Evolutionary conservation across 2,888 invertebrate species (phyloP).

Genomic region (Resseliella maxima): DNA sequence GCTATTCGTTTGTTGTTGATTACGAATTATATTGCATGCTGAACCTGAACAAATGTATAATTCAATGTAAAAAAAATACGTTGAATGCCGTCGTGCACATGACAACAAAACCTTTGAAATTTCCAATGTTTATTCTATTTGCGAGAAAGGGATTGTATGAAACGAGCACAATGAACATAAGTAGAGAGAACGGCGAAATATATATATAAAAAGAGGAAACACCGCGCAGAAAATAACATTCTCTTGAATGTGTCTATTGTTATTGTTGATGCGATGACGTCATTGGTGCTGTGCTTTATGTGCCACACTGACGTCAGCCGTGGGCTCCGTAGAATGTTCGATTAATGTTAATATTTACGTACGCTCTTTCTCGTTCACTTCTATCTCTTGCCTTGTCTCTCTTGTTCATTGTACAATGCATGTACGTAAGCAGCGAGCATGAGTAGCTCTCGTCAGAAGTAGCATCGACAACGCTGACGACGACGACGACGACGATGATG

Average conservation of each 20-base stretch:
- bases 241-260: not conserved
- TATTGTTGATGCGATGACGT: constrained; percentile 51
- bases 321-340: constrained; percentile 15
- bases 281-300: not conserved
- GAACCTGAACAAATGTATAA: constrained; percentile 8
- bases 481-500: not conserved
- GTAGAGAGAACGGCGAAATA: not conserved
- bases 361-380: not conserved
- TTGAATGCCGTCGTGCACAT: not conserved
- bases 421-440: constrained; percentile 25
- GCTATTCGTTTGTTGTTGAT: too few species aligned
- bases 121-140: not conserved
- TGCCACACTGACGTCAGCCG: constrained; percentile 27
- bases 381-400: too few species aligned
- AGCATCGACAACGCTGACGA: not conserved
- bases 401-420: too few species aligned
- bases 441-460: not conserved
- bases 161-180: not conserved
- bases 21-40: constrained; percentile 20
- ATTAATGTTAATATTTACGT: not conserved
- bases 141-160: not conserved
- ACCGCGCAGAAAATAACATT: not conserved
- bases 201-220: not conserved
- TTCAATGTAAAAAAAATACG: constrained; percentile 5
- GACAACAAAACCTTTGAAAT: not conserved